phyloP scores from a whole-genome alignment of 2,113 vertebrate species.

The Acanthochromis polyacanthus region DNA sequence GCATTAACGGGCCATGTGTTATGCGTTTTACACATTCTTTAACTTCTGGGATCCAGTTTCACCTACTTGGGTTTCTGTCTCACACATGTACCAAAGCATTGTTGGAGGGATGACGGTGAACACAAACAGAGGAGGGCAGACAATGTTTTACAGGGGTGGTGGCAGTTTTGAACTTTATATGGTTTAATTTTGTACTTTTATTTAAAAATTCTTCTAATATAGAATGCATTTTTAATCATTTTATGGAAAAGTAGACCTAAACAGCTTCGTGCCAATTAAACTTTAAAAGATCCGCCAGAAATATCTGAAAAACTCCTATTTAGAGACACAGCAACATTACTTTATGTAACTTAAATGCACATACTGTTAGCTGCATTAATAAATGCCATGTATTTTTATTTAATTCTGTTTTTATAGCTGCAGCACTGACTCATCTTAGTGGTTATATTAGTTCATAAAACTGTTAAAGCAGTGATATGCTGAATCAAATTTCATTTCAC shows the following conservation, averaged over 20 bases:
- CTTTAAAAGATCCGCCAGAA: background rate
- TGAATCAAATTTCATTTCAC: conserved; percentile 69
- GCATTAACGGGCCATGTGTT: conserved; percentile 72
- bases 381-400: conserved; percentile 18
- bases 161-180: background rate
- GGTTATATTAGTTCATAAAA: conserved; percentile 54
- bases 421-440: conserved; percentile 27
- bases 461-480: conserved; percentile 48
- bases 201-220: background rate
- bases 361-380: conserved; percentile 12
- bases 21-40: conserved; percentile 76
- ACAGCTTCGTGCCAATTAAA: background rate
- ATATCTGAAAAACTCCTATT: background rate
- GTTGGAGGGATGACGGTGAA: background rate
- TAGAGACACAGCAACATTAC: background rate
- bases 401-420: conserved; percentile 25
- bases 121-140: background rate
- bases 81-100: conserved; percentile 26
- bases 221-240: too few relatives aligned
- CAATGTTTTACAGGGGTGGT: background rate
- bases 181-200: background rate
- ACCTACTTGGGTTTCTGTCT: conserved; percentile 8
- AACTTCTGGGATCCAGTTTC: conserved; percentile 65
- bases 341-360: background rate
- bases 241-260: too few relatives aligned